phyloP scores from a whole-genome alignment of 2,113 vertebrate genomes.

The Perccottus glenii region DNA sequence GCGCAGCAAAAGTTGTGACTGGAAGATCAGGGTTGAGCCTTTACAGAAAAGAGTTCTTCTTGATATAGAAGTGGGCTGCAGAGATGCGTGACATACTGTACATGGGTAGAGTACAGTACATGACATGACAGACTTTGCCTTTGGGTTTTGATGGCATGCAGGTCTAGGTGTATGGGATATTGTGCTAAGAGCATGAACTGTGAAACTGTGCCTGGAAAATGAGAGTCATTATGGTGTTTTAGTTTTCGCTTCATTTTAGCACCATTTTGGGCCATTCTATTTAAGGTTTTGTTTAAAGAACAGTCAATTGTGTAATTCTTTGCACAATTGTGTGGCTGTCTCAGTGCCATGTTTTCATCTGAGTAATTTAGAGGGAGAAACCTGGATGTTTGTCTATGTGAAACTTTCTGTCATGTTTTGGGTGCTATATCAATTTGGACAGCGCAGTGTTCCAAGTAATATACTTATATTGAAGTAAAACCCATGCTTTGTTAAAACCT shows the following conservation, averaged over 20 bases:
- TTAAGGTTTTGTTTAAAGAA: slow-evolving; percentile 53
- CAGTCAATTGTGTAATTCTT: slow-evolving; percentile 46
- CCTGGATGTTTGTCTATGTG: slow-evolving; percentile 41
- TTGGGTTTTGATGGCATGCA: slow-evolving; percentile 68
- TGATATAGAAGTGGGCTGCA: slow-evolving; percentile 40
- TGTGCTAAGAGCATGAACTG: slow-evolving; percentile 59
- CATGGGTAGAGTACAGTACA: slow-evolving; percentile 32
- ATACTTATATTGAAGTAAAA: slow-evolving; percentile 2
- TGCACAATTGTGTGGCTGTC: slow-evolving; percentile 54
- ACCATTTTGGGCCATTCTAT: slow-evolving; percentile 50
- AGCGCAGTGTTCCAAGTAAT: slow-evolving; percentile 16
- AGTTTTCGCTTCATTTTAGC: slow-evolving; percentile 68
- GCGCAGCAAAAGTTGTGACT: slow-evolving; percentile 98
- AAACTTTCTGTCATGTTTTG: slow-evolving; percentile 34
- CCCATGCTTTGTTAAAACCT: slow-evolving; percentile 18
- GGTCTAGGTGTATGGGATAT: slow-evolving; percentile 65
- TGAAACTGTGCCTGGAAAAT: slow-evolving; percentile 69
- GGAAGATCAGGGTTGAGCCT: slow-evolving; percentile 31
- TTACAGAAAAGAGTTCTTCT: slow-evolving; percentile 45
- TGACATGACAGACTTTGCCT: slow-evolving; percentile 56
- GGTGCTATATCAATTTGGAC: slow-evolving; percentile 41
- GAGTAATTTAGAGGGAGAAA: slow-evolving; percentile 37
- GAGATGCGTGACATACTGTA: slow-evolving; percentile 13
- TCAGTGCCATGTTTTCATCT: slow-evolving; percentile 70
- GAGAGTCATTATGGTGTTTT: slow-evolving; percentile 55